Evolutionary conservation across 2,113 vertebrate species (phyloP).

Genomic region (Ceyx melanurus): DNA sequence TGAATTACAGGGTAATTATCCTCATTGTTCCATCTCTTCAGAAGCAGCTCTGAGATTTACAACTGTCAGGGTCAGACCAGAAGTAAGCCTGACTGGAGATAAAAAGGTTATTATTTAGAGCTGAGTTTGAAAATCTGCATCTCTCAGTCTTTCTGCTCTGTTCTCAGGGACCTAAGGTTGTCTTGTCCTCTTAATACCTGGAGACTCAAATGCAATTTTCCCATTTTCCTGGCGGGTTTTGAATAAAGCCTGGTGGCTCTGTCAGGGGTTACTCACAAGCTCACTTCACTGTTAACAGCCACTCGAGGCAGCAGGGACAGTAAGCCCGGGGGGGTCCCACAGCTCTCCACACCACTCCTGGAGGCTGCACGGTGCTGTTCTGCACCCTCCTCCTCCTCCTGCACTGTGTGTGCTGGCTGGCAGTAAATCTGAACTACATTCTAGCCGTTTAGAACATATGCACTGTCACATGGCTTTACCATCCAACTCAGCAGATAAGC

Average conservation of each 20-base stretch:
- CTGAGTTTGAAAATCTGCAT: neutral
- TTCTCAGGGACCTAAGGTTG: neutral
- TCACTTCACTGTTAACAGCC: neutral
- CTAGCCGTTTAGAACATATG: neutral
- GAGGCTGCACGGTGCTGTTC: neutral
- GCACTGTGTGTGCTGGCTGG: neutral
- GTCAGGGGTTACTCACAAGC: neutral
- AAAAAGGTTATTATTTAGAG: neutral
- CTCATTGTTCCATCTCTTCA: neutral
- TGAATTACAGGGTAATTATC: neutral
- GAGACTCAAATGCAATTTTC: neutral
- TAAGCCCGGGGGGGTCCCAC: neutral
- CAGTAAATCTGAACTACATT: neutral
- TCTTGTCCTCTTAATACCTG: neutral
- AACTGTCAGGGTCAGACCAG: neutral
- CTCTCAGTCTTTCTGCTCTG: neutral
- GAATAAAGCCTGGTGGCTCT: neutral
- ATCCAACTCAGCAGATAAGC: neutral
- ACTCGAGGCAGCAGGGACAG: neutral
- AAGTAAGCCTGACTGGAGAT: neutral
- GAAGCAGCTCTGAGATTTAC: neutral
- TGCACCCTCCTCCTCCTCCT: neutral
- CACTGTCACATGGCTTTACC: neutral
- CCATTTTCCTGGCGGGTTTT: neutral
- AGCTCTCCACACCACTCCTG: no score